Base-by-base conservation (phyloP, 2,797 vertebrate genomes). In the Aldrovandia affinis region DNA sequence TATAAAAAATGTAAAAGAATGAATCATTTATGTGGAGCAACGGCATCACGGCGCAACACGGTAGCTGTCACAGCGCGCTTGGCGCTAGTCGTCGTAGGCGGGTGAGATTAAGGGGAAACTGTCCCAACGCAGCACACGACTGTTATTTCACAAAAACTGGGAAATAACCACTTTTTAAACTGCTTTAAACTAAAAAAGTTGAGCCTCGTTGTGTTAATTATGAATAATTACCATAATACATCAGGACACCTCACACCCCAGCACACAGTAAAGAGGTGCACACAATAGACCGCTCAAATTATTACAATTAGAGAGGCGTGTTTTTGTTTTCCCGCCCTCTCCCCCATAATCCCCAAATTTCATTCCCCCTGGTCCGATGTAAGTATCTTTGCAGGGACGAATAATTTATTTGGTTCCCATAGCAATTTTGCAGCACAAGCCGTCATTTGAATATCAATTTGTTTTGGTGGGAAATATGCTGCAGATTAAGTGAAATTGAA, bases 201-300 rank as follows among this genome's bases (percentile, higher is more conserved):
- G 30, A 75, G 70, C 36, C 70, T 75, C 70, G 3, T 75, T 44
- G 39, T 80, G 25, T 55, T n/a, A 80, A 80, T 80, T 55, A 57
- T 80, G 78, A 54, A 33, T 57, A 55, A 80, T 54, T 36, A 55
- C 47, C n/a, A 80, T 47, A 44, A 47, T 77, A 28, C 42, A 28
- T 77, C 73, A 44, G 12, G 10, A 42, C 15, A n/a, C 42, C 47
- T 44, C 30, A 15, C 63, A 14, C 63, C 3, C n/a, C n/a, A n/a
- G 33, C 33, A 33, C 25, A 47, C 22, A 33, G 7, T 33, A 7
- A 22, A 42, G 73, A 12, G 73, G 73, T 77, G n/a, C 42, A 77
- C 10, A 77, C 1, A 25, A 12, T 36, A 7, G 22, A 20, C 8
- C 2, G 39, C 0, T 12, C 25, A n/a, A 15, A 47, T 44, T 47